Evolutionary conservation across 2,113 vertebrate genomes (phyloP), one percentile per base, ranked within the genome.

Genomic region (Archocentrus centrarchus): DNA sequence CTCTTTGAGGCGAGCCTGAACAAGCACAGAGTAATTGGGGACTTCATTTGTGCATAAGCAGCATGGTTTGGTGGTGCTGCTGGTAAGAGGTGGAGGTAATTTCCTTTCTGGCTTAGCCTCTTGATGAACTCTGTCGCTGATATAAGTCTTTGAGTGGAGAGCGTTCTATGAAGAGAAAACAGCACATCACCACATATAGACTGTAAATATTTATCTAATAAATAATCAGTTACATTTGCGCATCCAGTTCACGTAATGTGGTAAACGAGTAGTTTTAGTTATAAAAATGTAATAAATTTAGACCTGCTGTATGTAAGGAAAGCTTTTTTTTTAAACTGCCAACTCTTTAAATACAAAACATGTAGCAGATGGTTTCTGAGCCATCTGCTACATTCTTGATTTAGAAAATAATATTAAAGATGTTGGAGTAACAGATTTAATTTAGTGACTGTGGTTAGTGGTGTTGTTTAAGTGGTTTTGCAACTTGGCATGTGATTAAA

Each of bases 41-140:
- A 75, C 39, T 86, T 75, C 32, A 50, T 83, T 92, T 8, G 32
- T 10, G 64, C 11, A 77, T 35, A 81, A 81, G 50, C 79, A 70
- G 80, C 61, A 30, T 35, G 80, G 77, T 80, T 77, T 81, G 64
- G 59, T 14, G 32, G 7, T 2, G 66, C 10, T 59, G 58, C 27
- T 13, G 39, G 63, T 39, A 6, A 59, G 63, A 30, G 80, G 78
- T 79, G 64, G 64, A 11, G 24, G 64, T 2, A 50, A 70, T 50
- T 86, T 88, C 6, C 68, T 90, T 44, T 82, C 57, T 80, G 81
- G 13, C 37, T 80, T 85, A 37, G 79, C 73, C 77, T 81, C 80
- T 18, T 59, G 61, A 47, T 30, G 64, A 70, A 50, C 64, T 30
- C 64, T 20, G 41, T 27, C 15, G 47, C 9, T 4, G 64, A 70